Base-by-base conservation (phyloP, 2,797 vertebrate species). In the Lycodopsis pacificus region DNA sequence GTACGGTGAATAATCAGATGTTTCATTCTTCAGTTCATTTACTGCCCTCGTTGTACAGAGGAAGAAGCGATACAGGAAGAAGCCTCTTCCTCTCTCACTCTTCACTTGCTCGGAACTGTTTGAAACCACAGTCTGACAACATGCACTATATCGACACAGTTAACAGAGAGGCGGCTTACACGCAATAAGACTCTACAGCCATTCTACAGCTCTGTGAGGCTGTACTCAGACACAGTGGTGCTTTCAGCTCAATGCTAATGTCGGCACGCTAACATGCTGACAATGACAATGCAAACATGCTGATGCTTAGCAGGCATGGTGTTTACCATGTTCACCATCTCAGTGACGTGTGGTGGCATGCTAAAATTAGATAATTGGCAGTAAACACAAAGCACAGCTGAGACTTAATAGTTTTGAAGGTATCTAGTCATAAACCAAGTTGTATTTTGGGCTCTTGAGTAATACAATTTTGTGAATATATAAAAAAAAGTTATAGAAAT, bases 1-100 rank as follows among this genome's bases (percentile, higher is more conserved):
- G 13, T 38, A 15, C 3, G 1, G 4, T 36, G 8, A 65, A 51
- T n/a, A 27, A 11, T 2, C 19, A 7, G 5, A 13, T 27, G 13
- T 15, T 34, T 61, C 13, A 14, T 13, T 65, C 2, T 40, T 30
- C 25, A 15, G 17, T 30, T 65, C 5, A 34, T 58, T 48, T n/a
- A 20, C 14, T 34, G 22, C 1, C 1, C 48, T 74, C 65, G 42
- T 34, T 63, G 11, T 8, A 34, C 15, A 36, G 38, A 67, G 3
- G 17, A 0, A 22, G 44, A 57, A 19, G 32, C 20, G 13, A 82
- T 68, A 86, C 76, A 88, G 82, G 80, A 85, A 85, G 56, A 61
- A 17, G 59, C 46, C 7, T 40, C 49, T 74, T 79, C 20, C 71
- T 71, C 36, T 69, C 13, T 44, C 4, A 4, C 1, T 11, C 8